Base-by-base conservation (phyloP, 2,888 invertebrate species). In the Pycnomerus fuliginosus region DNA sequence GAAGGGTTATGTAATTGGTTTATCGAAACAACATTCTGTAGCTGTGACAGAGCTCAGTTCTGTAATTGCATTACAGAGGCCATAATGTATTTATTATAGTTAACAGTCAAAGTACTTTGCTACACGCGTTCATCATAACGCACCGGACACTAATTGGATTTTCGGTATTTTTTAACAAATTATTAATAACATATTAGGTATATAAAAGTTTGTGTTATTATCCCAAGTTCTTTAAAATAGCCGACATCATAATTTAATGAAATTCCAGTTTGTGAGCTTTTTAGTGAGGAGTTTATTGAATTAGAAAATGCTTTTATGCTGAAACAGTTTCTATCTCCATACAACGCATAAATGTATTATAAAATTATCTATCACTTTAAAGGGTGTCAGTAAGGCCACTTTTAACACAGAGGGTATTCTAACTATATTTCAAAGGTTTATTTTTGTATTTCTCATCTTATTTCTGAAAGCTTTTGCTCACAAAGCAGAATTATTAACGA, bases 321-420 rank as follows among this genome's bases (percentile, higher is more conserved):
- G 52, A 51, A 60, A 56, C 60, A 65, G 58, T 65, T 60, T 55
- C 62, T 58, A 60, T 61, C 64, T 63, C 60, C 62, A 62, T 63
- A 61, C 61, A 65, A 64, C 63, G 58, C 55, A 61, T 64, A 64
- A 65, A 62, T 65, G 51, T 64, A 62, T 67, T 67, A 68, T 65
- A 60, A 64, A 65, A 67, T 68, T 67, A 65, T 52, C 56, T 62
- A 55, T 57, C 58, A 61, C 62, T 64, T 62, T 58, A 65, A 62
- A 65, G 64, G 65, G 62, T 59, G 64, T 56, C 61, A 53, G 59
- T 65, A 67, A 65, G 58, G 59, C 59, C 56, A 64, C 64, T 64
- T 64, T 65, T n/a, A 59, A 60, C 56, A 53, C 60, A 48, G 44
- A 44, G 41, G 44, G 38, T 38, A 38, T 44, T 44, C 30, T 38